Evolutionary conservation across 2,888 invertebrate genomes (phyloP).

Genomic region (Eupithecia insigniata): DNA sequence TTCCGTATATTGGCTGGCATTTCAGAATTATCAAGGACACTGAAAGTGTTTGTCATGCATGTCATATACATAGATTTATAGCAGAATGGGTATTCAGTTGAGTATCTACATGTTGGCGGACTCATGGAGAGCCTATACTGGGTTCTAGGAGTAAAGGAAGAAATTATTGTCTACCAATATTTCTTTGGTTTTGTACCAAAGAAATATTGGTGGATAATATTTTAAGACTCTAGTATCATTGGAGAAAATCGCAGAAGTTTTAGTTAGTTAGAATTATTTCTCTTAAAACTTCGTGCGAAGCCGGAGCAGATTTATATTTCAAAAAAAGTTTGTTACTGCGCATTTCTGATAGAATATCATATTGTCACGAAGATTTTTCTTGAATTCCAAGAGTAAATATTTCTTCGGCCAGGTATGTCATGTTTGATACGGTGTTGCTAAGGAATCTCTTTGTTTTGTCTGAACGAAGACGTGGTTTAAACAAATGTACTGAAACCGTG

Average conservation of each 20-base stretch:
- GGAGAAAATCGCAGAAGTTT: not conserved
- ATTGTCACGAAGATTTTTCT: not conserved
- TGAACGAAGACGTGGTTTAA: conserved; percentile 4
- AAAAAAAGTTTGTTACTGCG: not conserved
- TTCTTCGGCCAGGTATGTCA: not conserved
- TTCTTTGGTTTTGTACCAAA: no score
- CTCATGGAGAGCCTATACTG: not conserved
- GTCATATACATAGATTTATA: not conserved
- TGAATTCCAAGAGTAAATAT: conserved; percentile 1
- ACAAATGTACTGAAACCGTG: conserved; percentile 14
- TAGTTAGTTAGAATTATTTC: not conserved
- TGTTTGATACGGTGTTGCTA: not conserved
- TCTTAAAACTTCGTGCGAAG: not conserved
- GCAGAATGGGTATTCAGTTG: not conserved
- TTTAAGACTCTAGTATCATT: not conserved
- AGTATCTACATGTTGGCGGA: not conserved
- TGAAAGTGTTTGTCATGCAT: not conserved
- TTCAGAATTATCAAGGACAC: conserved; percentile 14
- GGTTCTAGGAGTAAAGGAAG: no score
- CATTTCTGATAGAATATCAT: not conserved
- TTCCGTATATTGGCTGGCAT: conserved; percentile 6
- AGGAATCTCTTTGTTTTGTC: conserved; percentile 15
- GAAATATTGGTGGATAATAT: not conserved
- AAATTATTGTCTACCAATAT: no score
- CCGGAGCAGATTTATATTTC: not conserved